Conservation (phyloP, 2,113 vertebrate genomes). For the Puntigrus tetrazona region DNA sequence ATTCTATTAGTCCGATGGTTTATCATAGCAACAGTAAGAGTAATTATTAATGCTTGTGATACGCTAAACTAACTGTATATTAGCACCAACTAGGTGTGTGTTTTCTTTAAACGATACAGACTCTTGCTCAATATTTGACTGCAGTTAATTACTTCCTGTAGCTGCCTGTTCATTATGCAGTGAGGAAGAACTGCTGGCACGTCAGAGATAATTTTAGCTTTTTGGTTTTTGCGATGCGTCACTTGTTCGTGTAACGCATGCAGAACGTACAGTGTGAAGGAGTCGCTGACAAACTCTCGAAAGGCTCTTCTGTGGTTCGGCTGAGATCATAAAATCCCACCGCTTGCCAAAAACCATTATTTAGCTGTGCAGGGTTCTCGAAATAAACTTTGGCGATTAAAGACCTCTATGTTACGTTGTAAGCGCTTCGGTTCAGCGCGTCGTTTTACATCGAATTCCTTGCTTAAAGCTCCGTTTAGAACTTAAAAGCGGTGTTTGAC, state of each 20-base stretch:
- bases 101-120: not conserved
- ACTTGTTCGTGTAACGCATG: not conserved
- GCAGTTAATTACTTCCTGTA: not conserved
- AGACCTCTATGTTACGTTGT: not conserved
- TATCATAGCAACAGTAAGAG: not conserved
- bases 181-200: not conserved
- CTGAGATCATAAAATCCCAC: not conserved
- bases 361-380: not conserved
- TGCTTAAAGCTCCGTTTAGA: not conserved
- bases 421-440: not conserved
- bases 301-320: not conserved
- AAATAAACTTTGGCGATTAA: not conserved
- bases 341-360: not conserved
- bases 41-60: not conserved
- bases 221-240: not conserved
- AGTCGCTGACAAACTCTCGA: not conserved
- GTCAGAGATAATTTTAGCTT: not conserved
- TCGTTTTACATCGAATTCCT: not conserved
- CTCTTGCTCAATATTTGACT: not conserved
- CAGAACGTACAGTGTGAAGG: not conserved
- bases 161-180: slow-evolving; percentile 3
- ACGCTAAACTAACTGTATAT: not conserved
- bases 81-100: not conserved
- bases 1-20: not conserved
- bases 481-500: not conserved